These are phyloP conservation scores for Volucella bombylans DNA, from an alignment of 2,888 invertebrate genomes.

Conservation along the genomic window DNA sequence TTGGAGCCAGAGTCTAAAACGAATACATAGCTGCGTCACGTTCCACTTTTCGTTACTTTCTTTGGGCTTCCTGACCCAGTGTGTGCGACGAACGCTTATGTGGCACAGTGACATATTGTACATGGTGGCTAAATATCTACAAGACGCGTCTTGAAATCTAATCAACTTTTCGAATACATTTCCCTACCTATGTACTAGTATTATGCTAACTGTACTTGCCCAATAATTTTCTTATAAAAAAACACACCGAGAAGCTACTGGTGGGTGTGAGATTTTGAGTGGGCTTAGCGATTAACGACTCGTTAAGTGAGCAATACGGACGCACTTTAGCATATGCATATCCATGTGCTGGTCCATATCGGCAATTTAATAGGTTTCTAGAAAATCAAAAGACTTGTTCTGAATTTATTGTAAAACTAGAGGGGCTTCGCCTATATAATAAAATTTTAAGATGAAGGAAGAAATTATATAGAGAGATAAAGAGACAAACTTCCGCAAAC, in stretches of 20 bases:
- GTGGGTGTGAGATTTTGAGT: constrained; percentile 4
- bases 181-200: background rate
- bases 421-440: no score
- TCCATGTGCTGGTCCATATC: no score
- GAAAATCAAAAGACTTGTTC: no score
- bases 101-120: constrained; percentile 22
- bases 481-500: no score
- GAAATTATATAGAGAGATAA: no score
- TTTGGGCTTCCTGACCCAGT: constrained; percentile 74
- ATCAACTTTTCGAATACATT: constrained; percentile 38
- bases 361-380: no score
- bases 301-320: no score
- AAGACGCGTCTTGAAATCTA: constrained; percentile 70
- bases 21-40: constrained; percentile 44
- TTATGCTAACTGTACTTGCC: constrained; percentile 68
- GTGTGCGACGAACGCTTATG: constrained; percentile 25
- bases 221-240: constrained; percentile 49
- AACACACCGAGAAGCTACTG: constrained; percentile 57
- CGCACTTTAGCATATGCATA: no score
- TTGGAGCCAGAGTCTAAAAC: constrained; percentile 31
- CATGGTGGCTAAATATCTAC: constrained; percentile 61
- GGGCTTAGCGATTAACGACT: background rate
- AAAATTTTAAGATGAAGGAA: no score
- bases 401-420: no score
- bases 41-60: constrained; percentile 70